phyloP scores from a whole-genome alignment of 1,140 invertebrate genomes.

The Anastrepha ludens region DNA sequence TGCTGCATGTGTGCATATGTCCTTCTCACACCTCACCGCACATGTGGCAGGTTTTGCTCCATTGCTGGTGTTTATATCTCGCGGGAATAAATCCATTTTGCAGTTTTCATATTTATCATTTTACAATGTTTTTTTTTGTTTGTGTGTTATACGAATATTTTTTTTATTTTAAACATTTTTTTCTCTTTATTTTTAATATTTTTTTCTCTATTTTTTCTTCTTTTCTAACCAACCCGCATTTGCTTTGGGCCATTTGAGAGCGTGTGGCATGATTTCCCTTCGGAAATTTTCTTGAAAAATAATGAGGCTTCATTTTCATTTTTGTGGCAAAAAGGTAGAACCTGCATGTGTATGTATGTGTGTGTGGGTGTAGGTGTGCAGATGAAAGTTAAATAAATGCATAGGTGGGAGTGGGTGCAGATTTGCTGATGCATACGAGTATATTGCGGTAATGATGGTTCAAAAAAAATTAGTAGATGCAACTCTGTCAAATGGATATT shows the following conservation, averaged over 20 bases:
- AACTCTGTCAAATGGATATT: not conserved
- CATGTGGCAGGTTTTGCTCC: not conserved
- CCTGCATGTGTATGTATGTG: not conserved
- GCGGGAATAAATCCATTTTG: constrained; percentile 51
- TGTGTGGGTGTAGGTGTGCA: not conserved
- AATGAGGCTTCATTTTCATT: constrained; percentile 48
- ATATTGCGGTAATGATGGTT: not conserved
- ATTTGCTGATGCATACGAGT: not conserved
- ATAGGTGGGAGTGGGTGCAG: not conserved
- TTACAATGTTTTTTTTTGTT: not conserved
- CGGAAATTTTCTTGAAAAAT: constrained; percentile 50
- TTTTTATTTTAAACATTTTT: not conserved
- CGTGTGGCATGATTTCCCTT: constrained; percentile 40
- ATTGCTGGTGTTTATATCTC: constrained; percentile 28
- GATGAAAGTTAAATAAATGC: not conserved
- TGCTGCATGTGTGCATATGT: not conserved
- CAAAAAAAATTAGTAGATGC: not conserved
- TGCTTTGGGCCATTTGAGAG: constrained; percentile 27
- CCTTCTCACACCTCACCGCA: not conserved
- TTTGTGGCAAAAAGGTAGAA: not conserved
- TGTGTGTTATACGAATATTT: not conserved
- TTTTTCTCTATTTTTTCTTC: not conserved
- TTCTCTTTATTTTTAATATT: not conserved
- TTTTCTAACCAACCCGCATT: not conserved
- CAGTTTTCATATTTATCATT: constrained; percentile 53